Conservation (phyloP, 2,113 vertebrate genomes). For the Procapra przewalskii region DNA sequence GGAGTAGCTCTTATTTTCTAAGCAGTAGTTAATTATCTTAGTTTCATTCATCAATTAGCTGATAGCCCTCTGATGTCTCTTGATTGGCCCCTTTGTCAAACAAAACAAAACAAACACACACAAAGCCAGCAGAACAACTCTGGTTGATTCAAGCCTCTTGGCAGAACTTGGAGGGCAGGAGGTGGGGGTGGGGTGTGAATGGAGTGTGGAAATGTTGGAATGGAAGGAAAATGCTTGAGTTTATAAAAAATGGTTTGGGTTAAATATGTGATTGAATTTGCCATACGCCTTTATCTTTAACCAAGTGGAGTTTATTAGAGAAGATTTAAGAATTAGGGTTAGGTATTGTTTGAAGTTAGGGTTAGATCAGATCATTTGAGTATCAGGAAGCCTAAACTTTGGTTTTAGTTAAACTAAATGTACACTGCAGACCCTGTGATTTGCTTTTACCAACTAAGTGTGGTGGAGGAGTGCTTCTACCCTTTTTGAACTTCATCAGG, state of each 20-base stretch:
- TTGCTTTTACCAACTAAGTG: background rate
- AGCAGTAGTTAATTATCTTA: constrained; percentile 45
- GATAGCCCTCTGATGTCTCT: constrained; percentile 26
- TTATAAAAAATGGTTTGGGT: background rate
- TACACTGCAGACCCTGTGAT: background rate
- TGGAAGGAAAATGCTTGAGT: background rate
- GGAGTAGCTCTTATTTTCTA: constrained; percentile 15
- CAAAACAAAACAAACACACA: constrained; percentile 54
- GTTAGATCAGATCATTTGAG: background rate
- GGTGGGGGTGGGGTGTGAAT: background rate
- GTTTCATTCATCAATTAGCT: constrained; percentile 48
- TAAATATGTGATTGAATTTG: background rate
- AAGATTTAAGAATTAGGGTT: background rate
- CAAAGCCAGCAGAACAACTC: constrained; percentile 33
- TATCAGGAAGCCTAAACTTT: background rate
- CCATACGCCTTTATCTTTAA: background rate
- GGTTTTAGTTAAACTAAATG: background rate
- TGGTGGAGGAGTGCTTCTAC: background rate
- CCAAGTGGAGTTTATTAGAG: background rate
- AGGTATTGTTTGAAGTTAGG: background rate
- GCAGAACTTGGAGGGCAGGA: constrained; percentile 13
- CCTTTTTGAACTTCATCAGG: background rate
- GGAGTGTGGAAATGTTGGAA: background rate
- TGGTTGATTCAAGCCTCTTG: background rate
- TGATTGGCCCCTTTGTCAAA: constrained; percentile 52